Percentiles rank a stretch among this genome's conserved stretches.
Evolutionary conservation across 2,888 invertebrate species (phyloP).

Genomic region (Hoplodrina ambigua): DNA sequence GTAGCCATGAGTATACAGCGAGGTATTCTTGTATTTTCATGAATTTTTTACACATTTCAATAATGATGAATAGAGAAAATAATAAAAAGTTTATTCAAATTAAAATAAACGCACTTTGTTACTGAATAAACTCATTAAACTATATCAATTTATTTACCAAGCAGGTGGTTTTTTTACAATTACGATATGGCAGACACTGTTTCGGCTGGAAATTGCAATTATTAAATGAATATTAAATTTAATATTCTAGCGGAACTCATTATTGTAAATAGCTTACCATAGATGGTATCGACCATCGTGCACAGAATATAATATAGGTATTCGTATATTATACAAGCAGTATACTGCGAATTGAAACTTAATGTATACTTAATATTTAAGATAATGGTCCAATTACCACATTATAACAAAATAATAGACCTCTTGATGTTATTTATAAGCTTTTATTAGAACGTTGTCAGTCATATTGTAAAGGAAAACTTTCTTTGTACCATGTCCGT

Average conservation of each 20-base stretch:
- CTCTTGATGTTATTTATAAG: not conserved
- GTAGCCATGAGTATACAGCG: not conserved
- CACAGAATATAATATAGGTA: slow-evolving; percentile 45
- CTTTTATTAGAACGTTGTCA: not conserved
- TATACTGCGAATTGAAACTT: slow-evolving; percentile 26
- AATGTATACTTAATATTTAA: slow-evolving; percentile 26
- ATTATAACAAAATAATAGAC: slow-evolving; percentile 7
- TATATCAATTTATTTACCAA: slow-evolving; percentile 26
- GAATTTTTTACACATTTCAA: not conserved
- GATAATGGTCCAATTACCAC: slow-evolving; percentile 33
- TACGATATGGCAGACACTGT: slow-evolving; percentile 22
- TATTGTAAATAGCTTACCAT: slow-evolving; percentile 48
- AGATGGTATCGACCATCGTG: slow-evolving; percentile 55
- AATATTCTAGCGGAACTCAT: slow-evolving; percentile 34
- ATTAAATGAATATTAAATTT: slow-evolving; percentile 47
- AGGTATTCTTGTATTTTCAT: slow-evolving; percentile 19
- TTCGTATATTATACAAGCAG: slow-evolving; percentile 24
- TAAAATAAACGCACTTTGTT: not conserved
- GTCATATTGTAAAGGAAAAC: no score
- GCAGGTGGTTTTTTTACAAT: slow-evolving; percentile 38
- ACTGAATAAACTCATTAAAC: slow-evolving; percentile 15
- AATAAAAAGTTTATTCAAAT: not conserved
- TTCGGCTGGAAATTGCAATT: slow-evolving; percentile 52
- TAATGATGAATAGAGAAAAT: not conserved
- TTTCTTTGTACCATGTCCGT: no score